phyloP scores from a whole-genome alignment of 2,797 vertebrate genomes.

The Hydrophis major region DNA sequence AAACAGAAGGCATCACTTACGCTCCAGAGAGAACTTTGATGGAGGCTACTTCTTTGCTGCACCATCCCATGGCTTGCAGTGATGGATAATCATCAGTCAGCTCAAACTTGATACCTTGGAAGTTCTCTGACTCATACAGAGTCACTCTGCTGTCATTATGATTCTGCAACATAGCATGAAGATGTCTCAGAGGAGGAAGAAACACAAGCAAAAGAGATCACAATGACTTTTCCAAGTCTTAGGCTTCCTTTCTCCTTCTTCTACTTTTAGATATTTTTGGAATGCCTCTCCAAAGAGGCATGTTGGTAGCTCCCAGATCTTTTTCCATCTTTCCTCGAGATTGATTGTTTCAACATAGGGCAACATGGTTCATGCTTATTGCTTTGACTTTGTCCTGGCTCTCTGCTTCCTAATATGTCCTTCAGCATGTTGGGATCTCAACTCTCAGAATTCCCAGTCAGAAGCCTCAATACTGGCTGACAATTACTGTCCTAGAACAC shows the following conservation, averaged over 20 bases:
- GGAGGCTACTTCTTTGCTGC: slow-evolving; percentile 92
- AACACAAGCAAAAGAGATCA: background rate
- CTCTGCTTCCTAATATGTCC: background rate
- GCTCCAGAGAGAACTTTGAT: slow-evolving; percentile 93
- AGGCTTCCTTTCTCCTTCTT: background rate
- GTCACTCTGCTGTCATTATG: slow-evolving; percentile 90
- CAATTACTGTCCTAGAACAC: background rate
- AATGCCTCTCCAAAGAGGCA: background rate
- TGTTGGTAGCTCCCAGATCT: no score
- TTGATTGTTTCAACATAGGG: background rate
- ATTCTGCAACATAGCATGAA: slow-evolving; percentile 60
- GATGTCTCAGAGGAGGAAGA: background rate
- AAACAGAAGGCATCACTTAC: slow-evolving; percentile 73
- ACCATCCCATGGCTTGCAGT: slow-evolving; percentile 96
- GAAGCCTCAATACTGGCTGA: background rate
- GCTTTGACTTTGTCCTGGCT: background rate
- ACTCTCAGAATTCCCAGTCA: background rate
- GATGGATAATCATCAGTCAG: slow-evolving; percentile 94
- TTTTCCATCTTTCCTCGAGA: background rate
- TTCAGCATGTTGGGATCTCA: background rate
- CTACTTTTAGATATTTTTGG: background rate
- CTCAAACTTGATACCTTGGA: slow-evolving; percentile 94
- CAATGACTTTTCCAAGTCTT: background rate
- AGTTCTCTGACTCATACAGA: slow-evolving; percentile 90
- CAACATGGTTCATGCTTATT: background rate